Evolutionary conservation across 2,797 vertebrate genomes (phyloP).

Genomic region (Cheirogaleus major): DNA sequence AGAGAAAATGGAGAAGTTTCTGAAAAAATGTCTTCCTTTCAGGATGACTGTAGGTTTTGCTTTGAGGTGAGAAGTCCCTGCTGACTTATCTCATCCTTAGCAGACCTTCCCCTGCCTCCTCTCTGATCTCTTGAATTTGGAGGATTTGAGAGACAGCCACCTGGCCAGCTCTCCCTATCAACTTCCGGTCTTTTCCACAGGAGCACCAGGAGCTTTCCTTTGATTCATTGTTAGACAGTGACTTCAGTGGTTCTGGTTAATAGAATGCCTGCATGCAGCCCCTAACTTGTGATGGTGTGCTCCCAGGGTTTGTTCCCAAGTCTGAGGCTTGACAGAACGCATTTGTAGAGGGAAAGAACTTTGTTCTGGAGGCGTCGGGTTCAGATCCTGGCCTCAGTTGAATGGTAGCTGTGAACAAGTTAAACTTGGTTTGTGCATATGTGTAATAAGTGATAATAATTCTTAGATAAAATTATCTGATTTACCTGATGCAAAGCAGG

Average conservation of each 20-base stretch:
- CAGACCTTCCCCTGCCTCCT: not conserved
- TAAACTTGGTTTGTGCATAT: not conserved
- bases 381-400: not conserved
- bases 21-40: not conserved
- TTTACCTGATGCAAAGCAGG: not conserved
- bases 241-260: not conserved
- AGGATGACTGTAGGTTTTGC: not conserved
- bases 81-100: not conserved
- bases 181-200: not conserved
- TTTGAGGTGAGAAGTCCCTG: not conserved
- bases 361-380: not conserved
- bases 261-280: not conserved
- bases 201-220: not conserved
- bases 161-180: not conserved
- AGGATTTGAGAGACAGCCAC: not conserved
- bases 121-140: no score
- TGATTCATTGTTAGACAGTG: not conserved
- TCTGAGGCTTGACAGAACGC: not conserved
- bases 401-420: not conserved
- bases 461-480: not conserved
- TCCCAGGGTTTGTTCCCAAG: not conserved
- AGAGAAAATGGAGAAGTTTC: not conserved
- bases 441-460: not conserved
- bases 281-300: not conserved
- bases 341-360: not conserved